Evolutionary conservation across 2,113 vertebrate species (phyloP), one percentile per base, ranked within the genome.

Genomic region (Mustela lutreola): DNA sequence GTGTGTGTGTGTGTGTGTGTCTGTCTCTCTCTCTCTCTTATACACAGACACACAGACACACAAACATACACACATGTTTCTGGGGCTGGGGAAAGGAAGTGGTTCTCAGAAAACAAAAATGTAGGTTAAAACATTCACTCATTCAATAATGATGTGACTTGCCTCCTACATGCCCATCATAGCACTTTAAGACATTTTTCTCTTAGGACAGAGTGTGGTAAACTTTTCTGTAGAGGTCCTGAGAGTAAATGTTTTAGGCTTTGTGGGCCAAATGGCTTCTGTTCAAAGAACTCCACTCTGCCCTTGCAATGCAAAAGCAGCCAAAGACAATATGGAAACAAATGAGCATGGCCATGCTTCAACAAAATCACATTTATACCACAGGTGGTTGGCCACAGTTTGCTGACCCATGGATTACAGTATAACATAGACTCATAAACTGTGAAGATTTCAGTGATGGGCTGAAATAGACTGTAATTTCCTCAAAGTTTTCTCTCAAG

Each of bases 231-330:
- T 82, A 92, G 88, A 93, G 48, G 26, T 11, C 45, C 18, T 65
- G 21, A 65, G 24, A 73, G 65, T n/a, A 89, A 93, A 88, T 84
- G 85, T 19, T 91, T 91, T 45, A 93, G 53, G 36, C 24, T 93
- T 79, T 71, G 9, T 33, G 21, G 11, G 21, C 50, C 86, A 94
- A 48, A 56, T 31, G 79, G 7, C 7, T 76, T 97, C 73, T 80
- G 11, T 71, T 80, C 11, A 24, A 92, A 70, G 60, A 58, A 45
- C 10, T 75, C 28, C 93, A 28, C 4, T 36, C 56, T 90, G 39
- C 6, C 8, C 16, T 78, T 67, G 22, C 16, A 84, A 22, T 45
- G 12, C 15, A 78, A 93, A 97, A 60, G 36, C 36, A 94, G 33
- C 36, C 60, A 71, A 11, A 62, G 24, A 89, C 33, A 65, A 53